Conservation (phyloP, 2,113 vertebrate genomes). For the Lepidothrix coronata region DNA sequence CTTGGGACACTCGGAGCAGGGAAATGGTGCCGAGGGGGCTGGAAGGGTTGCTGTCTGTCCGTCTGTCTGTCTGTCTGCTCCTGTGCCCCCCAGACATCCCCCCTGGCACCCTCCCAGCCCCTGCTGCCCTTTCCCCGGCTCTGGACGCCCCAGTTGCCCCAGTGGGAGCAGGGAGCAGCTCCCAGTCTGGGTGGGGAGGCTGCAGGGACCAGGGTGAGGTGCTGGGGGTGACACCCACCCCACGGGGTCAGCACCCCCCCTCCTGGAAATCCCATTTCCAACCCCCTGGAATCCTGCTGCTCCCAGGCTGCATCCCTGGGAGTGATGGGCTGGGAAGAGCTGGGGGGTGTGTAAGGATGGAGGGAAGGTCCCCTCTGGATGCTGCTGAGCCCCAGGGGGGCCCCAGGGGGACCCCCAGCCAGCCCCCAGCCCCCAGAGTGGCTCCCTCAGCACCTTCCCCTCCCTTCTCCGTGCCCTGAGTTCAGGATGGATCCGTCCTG, state of each 20-base stretch:
- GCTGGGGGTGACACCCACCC: too few relatives aligned
- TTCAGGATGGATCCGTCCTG: not conserved
- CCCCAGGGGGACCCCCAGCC: not conserved
- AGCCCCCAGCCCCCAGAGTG: not conserved
- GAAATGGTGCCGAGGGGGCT: not conserved
- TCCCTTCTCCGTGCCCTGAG: not conserved
- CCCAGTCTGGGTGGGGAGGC: not conserved
- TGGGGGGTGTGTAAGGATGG: fast-evolving
- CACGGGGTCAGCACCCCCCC: not conserved
- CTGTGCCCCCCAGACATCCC: too few relatives aligned
- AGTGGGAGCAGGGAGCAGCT: not conserved
- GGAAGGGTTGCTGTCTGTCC: not conserved
- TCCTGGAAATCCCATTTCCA: not conserved
- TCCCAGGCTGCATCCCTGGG: fast-evolving
- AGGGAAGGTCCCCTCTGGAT: too few relatives aligned
- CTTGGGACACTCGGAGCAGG: not conserved
- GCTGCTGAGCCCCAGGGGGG: not conserved
- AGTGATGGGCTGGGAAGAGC: not conserved
- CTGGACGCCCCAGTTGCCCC: not conserved
- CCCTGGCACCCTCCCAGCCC: too few relatives aligned
- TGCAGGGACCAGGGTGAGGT: not conserved
- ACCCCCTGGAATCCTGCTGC: not conserved
- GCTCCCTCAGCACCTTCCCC: not conserved
- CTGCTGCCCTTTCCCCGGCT: too few relatives aligned
- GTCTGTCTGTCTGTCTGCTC: too few relatives aligned